phyloP scores from a whole-genome alignment of 2,888 invertebrate species.

The Enoplolaimus lenunculus region DNA sequence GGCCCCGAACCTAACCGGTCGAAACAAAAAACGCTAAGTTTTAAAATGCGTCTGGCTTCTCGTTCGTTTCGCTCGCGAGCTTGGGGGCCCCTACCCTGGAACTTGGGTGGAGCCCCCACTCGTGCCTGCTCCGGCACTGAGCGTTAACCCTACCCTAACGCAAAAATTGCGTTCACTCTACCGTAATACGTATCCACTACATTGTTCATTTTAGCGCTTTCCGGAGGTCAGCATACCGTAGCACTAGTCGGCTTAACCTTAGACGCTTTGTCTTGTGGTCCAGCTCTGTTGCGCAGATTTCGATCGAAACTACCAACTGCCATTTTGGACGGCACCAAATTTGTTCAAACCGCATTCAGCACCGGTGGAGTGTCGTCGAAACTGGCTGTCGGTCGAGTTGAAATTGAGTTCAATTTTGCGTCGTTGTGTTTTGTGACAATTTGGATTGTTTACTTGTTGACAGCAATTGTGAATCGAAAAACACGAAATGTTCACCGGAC shows the following conservation, averaged over 20 bases:
- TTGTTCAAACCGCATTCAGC: neutral
- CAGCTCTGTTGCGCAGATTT: neutral
- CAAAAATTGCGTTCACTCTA: too few relatives aligned
- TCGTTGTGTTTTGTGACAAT: neutral
- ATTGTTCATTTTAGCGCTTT: slow-evolving; percentile 10
- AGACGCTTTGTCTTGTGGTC: slow-evolving; percentile 9
- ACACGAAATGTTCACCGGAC: neutral
- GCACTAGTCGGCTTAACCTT: neutral
- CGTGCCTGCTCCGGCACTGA: too few relatives aligned
- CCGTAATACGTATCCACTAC: too few relatives aligned
- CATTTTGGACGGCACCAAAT: too few relatives aligned
- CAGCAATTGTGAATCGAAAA: neutral
- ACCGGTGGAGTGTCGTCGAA: neutral
- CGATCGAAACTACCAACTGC: too few relatives aligned
- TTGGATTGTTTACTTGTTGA: neutral
- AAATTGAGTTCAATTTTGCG: neutral
- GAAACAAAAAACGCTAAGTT: too few relatives aligned
- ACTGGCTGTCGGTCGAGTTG: neutral
- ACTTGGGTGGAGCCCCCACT: too few relatives aligned
- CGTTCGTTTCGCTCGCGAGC: too few relatives aligned
- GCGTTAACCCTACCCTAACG: too few relatives aligned
- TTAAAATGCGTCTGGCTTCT: too few relatives aligned
- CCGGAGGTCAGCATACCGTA: neutral
- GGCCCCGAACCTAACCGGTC: too few relatives aligned
- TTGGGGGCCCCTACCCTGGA: too few relatives aligned